phyloP scores from a whole-genome alignment of 2,113 vertebrate species.

The Nettapus auritus region DNA sequence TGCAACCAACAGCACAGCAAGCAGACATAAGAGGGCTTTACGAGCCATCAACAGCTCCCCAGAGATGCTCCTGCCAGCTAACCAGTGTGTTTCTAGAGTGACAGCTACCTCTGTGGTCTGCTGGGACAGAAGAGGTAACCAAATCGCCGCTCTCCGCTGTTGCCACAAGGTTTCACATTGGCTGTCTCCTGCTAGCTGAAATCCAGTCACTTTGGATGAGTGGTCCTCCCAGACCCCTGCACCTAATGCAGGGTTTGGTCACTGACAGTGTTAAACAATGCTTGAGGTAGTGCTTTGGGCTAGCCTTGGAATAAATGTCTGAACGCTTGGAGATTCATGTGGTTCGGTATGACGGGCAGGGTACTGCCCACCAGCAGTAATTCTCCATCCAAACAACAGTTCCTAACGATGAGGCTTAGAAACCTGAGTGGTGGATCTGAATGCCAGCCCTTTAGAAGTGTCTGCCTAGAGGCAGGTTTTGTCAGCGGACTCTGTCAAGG shows the following conservation, averaged over 20 bases:
- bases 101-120: neutral
- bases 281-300: neutral
- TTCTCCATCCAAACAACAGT: neutral
- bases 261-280: neutral
- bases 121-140: neutral
- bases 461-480: neutral
- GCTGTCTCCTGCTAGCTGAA: neutral
- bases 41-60: fast-evolving
- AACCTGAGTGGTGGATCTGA: neutral
- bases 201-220: neutral
- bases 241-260: neutral
- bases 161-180: neutral
- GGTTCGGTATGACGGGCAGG: neutral
- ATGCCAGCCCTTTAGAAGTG: neutral
- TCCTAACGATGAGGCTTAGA: neutral
- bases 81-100: neutral
- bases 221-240: no score
- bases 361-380: neutral
- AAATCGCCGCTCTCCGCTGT: neutral
- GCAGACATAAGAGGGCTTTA: neutral
- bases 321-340: neutral
- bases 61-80: neutral
- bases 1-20: neutral
- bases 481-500: neutral
- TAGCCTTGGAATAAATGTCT: neutral